Conservation (phyloP, 2,113 vertebrate species). For the Girardinichthys multiradiatus region DNA sequence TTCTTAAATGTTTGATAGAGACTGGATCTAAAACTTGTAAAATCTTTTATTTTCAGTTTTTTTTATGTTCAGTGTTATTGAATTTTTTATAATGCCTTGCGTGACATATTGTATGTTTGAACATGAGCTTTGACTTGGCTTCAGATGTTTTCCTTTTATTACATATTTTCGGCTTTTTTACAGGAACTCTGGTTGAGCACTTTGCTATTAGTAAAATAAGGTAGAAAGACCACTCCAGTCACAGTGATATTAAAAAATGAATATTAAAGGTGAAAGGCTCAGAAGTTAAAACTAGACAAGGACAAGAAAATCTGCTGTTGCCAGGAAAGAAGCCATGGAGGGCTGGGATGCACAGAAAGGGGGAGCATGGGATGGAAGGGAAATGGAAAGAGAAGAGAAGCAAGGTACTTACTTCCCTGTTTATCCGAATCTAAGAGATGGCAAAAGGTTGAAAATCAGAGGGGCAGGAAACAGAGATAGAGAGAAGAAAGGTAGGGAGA, state of each 20-base stretch:
- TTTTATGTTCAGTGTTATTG: not conserved
- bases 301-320: slow-evolving; percentile 20
- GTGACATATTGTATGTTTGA: not conserved
- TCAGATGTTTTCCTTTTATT: not conserved
- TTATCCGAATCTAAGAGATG: slow-evolving; percentile 85
- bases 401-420: slow-evolving; percentile 87
- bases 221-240: slow-evolving; percentile 12
- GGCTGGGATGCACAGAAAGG: slow-evolving; percentile 22
- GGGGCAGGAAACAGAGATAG: slow-evolving; percentile 36
- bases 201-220: slow-evolving; percentile 33
- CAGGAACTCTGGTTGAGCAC: slow-evolving; percentile 27
- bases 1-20: too few relatives aligned
- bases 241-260: slow-evolving; percentile 17
- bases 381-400: slow-evolving; percentile 61
- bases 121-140: slow-evolving; percentile 7
- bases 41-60: not conserved
- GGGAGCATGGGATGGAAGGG: slow-evolving; percentile 26
- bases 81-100: slow-evolving; percentile 8
- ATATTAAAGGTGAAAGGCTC: slow-evolving; percentile 29
- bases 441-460: slow-evolving; percentile 57
- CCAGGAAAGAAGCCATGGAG: slow-evolving; percentile 26
- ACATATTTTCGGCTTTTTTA: not conserved
- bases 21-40: too few relatives aligned
- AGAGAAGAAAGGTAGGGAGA: slow-evolving; percentile 55
- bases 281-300: slow-evolving; percentile 40